Evolutionary conservation across 2,113 vertebrate species (phyloP).

Genomic region (Brachyhypopomus occidentalis): DNA sequence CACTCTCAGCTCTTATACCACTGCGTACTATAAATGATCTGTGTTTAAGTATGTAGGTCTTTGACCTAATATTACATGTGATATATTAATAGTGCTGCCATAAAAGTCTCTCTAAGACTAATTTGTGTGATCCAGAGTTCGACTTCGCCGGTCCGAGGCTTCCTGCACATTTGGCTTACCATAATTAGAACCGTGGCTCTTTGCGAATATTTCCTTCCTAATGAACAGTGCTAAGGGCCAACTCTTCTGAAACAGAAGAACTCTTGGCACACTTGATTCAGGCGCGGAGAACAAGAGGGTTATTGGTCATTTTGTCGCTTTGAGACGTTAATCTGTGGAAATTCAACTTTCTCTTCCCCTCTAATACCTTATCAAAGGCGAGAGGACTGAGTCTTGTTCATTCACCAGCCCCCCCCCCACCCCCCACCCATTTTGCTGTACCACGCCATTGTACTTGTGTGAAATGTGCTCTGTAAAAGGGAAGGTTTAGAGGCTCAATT

Average conservation of each 20-base stretch:
- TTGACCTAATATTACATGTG: slow-evolving; percentile 46
- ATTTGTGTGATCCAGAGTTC: slow-evolving; percentile 32
- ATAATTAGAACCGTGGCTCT: slow-evolving; percentile 74
- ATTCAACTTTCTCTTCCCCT: slow-evolving; percentile 65
- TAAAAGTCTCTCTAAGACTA: slow-evolving; percentile 35
- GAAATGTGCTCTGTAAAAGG: slow-evolving; percentile 58
- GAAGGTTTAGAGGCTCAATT: slow-evolving; percentile 66
- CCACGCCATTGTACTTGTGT: slow-evolving; percentile 70
- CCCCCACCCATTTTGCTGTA: slow-evolving; percentile 55
- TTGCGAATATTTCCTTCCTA: slow-evolving; percentile 65
- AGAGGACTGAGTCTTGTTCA: slow-evolving; percentile 66
- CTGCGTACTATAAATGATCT: slow-evolving; percentile 30
- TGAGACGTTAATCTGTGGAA: slow-evolving; percentile 76
- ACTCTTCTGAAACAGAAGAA: slow-evolving; percentile 69
- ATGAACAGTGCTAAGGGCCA: slow-evolving; percentile 69
- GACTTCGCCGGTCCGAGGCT: slow-evolving; percentile 39
- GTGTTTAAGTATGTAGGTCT: slow-evolving; percentile 49
- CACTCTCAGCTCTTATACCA: slow-evolving; percentile 13
- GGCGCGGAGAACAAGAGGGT: slow-evolving; percentile 52
- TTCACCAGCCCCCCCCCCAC: slow-evolving; percentile 51
- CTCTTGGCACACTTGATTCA: slow-evolving; percentile 70
- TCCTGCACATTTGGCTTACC: slow-evolving; percentile 65
- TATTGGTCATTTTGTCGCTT: slow-evolving; percentile 62
- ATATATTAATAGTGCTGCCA: slow-evolving; percentile 43
- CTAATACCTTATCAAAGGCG: slow-evolving; percentile 72